Evolutionary conservation across 1,140 invertebrate species (phyloP), one percentile per base, ranked within the genome.

Genomic region (Yoshiicerus persimilis): DNA sequence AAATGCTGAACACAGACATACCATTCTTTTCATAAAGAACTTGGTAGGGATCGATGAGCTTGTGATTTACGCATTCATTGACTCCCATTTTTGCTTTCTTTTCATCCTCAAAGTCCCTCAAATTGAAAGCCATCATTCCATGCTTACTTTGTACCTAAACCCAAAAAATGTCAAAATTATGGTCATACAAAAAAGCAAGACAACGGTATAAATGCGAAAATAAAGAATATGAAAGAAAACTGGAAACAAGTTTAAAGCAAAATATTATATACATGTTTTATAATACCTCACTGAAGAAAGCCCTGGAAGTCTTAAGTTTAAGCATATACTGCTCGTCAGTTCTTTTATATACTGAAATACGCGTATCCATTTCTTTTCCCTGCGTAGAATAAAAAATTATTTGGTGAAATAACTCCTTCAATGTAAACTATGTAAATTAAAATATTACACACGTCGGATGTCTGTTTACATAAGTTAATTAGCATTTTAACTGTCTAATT

Each of bases 261-360:
- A 39, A 84, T 39, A 84, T 41, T 84, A 84, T 13, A n/a, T 20
- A 66, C 11, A 1, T 3, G 23, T 32, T 75, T 32, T 32, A 64
- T 20, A 27, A 70, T 88, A 94, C 94, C 94, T 99, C 98, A 92
- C 95, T 96, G 91, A 98, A 98, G 93, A 99, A 99, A 93, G 95
- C 96, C 91, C 98, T 95, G 20, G 98, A 99, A 70, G 98, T 96
- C 93, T 99, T 99, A 93, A 99, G 94, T 93, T 99, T 99, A 86
- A 99, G 93, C 92, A 97, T 96, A 94, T 99, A 99, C 87, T 97
- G 96, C 92, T 98, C 97, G 91, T 99, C 98, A 89, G 98, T 99
- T 94, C 99, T 99, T 93, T 99, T 99, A 93, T 97, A 99, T 91
- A 99, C 97, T 64, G 99, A 98, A 62, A 98, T 98, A 91, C 98